phyloP scores from a whole-genome alignment of 2,113 vertebrate species.

The Haliaeetus leucogaster region DNA sequence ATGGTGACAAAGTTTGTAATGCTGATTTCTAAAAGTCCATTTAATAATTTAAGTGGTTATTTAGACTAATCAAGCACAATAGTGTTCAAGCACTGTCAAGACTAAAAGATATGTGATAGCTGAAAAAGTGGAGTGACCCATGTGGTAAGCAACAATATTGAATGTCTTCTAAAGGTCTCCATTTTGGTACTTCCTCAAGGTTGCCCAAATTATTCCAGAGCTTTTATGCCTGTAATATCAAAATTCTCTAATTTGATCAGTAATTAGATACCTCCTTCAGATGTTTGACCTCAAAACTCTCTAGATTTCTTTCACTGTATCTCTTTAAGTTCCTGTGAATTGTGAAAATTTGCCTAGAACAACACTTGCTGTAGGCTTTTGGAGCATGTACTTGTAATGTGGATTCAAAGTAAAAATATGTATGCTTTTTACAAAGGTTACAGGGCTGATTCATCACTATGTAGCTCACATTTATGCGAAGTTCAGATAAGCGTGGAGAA shows the following conservation, averaged over 20 bases:
- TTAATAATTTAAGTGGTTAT: neutral
- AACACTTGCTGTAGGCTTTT: neutral
- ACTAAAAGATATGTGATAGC: neutral
- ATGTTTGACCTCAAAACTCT: neutral
- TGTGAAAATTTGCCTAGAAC: neutral
- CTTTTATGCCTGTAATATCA: neutral
- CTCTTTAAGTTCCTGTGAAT: neutral
- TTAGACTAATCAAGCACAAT: neutral
- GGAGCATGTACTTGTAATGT: neutral
- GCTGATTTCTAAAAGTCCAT: neutral
- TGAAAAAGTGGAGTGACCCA: neutral
- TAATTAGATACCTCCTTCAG: neutral
- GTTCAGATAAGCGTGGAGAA: neutral
- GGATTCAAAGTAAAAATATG: neutral
- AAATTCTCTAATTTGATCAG: neutral
- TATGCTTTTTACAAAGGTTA: neutral
- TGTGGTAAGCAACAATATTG: neutral
- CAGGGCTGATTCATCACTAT: neutral
- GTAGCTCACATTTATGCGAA: neutral
- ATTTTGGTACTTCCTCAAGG: neutral
- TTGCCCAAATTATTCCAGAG: neutral
- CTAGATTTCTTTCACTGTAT: neutral
- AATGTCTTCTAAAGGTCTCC: neutral
- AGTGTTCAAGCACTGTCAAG: neutral
- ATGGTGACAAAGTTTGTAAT: neutral